A percentile compares a stretch with the other conserved stretches of the same genome.
Conservation (phyloP, 2,888 invertebrate species). For the Arctia plantaginis region DNA sequence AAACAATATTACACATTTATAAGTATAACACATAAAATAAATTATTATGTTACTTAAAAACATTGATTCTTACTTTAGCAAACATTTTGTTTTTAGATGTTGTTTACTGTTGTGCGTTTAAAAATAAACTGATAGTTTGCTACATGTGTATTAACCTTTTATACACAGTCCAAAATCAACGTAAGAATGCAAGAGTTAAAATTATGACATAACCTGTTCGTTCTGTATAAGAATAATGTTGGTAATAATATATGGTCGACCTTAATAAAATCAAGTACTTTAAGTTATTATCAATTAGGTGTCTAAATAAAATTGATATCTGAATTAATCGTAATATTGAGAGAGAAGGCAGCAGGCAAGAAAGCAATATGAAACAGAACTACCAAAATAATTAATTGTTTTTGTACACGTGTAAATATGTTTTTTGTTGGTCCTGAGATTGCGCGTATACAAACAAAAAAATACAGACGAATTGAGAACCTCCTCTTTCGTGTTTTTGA, state of each 20-base stretch:
- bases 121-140: constrained; percentile 1
- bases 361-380: too few relatives aligned
- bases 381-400: too few relatives aligned
- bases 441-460: too few relatives aligned
- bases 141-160: neutral
- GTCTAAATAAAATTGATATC: neutral
- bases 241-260: neutral
- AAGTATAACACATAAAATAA: too few relatives aligned
- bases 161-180: neutral
- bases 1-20: neutral
- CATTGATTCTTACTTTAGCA: neutral
- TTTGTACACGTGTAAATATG: too few relatives aligned
- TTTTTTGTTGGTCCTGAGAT: too few relatives aligned
- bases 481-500: too few relatives aligned
- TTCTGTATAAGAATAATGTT: neutral
- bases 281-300: neutral
- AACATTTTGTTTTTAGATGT: constrained; percentile 11
- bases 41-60: too few relatives aligned
- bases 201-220: constrained; percentile 10
- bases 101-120: neutral
- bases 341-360: neutral
- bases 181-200: neutral
- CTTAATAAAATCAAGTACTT: neutral
- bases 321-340: neutral
- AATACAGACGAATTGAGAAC: too few relatives aligned